A percentile compares a stretch with the other conserved stretches of the same genome.
Evolutionary conservation across 2,888 invertebrate genomes (phyloP).

Genomic region (Phalangium opilio): DNA sequence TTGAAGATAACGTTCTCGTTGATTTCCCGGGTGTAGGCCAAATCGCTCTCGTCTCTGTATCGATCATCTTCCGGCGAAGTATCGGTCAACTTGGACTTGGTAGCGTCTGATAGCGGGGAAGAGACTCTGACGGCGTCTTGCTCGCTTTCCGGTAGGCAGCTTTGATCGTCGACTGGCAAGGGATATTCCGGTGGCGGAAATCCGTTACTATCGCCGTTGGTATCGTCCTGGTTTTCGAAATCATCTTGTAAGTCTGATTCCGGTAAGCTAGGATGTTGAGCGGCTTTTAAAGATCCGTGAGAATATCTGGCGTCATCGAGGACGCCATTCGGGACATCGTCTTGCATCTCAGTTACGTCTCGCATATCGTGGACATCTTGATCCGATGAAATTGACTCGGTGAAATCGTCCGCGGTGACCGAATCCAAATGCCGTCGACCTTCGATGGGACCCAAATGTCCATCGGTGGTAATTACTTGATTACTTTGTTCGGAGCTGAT

Average conservation of each 20-base stretch:
- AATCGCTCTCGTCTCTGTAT: slow-evolving; percentile 2
- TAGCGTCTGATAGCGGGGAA: neutral
- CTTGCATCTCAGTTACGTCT: neutral
- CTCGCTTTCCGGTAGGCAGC: slow-evolving; percentile 17
- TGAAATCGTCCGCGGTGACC: too few species aligned
- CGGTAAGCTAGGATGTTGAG: neutral
- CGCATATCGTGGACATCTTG: neutral
- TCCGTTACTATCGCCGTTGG: too few species aligned
- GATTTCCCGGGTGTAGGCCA: slow-evolving; percentile 14
- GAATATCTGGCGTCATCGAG: too few species aligned
- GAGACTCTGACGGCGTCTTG: slow-evolving; percentile 3
- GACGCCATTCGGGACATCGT: neutral
- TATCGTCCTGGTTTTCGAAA: neutral
- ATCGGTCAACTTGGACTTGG: slow-evolving; percentile 9
- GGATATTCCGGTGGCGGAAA: slow-evolving; percentile 5
- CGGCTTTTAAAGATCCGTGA: too few species aligned
- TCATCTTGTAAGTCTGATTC: slow-evolving; percentile 9
- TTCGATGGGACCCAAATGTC: too few species aligned
- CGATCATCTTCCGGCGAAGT: slow-evolving; percentile 17
- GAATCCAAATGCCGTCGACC: too few species aligned
- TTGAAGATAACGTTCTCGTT: slow-evolving; percentile 17
- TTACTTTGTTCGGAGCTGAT: too few species aligned
- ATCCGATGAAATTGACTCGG: neutral
- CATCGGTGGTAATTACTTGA: too few species aligned
- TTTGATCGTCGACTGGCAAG: slow-evolving; percentile 11